Evolutionary conservation across 2,113 vertebrate species (phyloP), one percentile per base, ranked within the genome.

Genomic region (Alethe diademata): DNA sequence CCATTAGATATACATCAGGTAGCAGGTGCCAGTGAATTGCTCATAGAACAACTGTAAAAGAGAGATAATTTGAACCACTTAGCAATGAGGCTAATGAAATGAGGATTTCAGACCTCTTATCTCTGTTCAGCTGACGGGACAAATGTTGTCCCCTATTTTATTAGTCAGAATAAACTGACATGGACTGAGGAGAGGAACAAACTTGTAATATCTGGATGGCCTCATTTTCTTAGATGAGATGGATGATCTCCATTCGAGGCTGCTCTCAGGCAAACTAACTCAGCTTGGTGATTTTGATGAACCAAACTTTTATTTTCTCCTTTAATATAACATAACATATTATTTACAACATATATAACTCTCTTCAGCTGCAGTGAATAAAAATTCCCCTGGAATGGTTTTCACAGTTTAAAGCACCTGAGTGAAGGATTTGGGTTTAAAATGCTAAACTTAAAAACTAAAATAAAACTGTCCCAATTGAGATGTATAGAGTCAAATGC

Each of bases 111-210:
- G 66, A 35, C 25, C 50, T 86, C 62, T 95, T 90, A 88, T 90
- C 62, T 92, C 78, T 66, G 42, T 33, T 75, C 25, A 14, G n/a
- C 33, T 57, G 38, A 45, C 0, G 17, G 85, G 74, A 73, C 54
- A 83, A 92, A 93, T 29, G 57, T 50, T 82, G 60, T 70, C 74
- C 28, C 33, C 26, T 61, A 7, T 83, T 86, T 90, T 88, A 92
- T 92, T 94, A 90, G 74, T 42, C 58, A 92, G 74, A 90, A 88
- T 65, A 90, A 88, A 43, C 50, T 94, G 71, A 66, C 54, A 8
- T 2, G 67, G 78, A 38, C 50, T 72, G 51, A 92, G 66, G 67
- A 83, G 56, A 75, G 35, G 42, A 92, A 36, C 12, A 66, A 90
- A 94, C 23, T 3, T 56, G 40, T 53, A 65, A 53, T 65, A 47